These are phyloP conservation scores for Jordanella pulchra DNA, from an alignment of 2,797 vertebrate species.

Conservation along the genomic window DNA sequence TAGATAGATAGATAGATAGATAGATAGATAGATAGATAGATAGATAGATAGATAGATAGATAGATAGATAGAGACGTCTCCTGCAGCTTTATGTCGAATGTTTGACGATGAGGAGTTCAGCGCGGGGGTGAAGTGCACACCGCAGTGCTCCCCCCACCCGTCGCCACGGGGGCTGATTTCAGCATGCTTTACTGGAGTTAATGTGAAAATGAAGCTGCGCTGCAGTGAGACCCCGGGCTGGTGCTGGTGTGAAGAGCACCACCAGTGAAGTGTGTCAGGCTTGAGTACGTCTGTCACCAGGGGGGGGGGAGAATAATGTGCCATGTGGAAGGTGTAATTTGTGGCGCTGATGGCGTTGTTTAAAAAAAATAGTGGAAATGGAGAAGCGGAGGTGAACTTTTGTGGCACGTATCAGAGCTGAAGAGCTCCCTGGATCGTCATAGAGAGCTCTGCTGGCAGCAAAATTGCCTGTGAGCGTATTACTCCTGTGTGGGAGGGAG, in stretches of 20 bases:
- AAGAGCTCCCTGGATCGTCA: constrained; percentile 82
- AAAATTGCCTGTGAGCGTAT: constrained; percentile 73
- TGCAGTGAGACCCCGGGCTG: constrained; percentile 60
- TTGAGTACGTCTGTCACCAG: constrained; percentile 67
- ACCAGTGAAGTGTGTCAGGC: constrained; percentile 69
- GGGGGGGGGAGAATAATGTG: constrained; percentile 64
- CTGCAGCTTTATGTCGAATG: constrained; percentile 58
- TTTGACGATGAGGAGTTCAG: constrained; percentile 43
- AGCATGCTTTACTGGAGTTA: constrained; percentile 71
- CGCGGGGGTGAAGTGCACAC: constrained; percentile 47
- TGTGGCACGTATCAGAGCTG: constrained; percentile 76
- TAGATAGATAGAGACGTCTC: constrained; percentile 52
- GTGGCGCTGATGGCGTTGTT: constrained; percentile 69
- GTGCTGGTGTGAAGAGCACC: constrained; percentile 64
- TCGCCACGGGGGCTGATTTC: constrained; percentile 57
- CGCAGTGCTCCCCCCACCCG: constrained; percentile 57
- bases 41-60: too few relatives aligned
- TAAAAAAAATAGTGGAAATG: constrained; percentile 67
- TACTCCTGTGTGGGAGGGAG: constrained; percentile 72
- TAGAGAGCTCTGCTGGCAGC: constrained; percentile 82
- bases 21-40: too few relatives aligned
- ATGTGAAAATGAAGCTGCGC: constrained; percentile 77
- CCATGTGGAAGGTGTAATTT: constrained; percentile 73
- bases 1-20: too few relatives aligned
- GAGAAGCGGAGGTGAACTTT: constrained; percentile 77